These are phyloP conservation scores for Plebejus melissa DNA, from an alignment of 2,888 invertebrate species.

Conservation along the genomic window DNA sequence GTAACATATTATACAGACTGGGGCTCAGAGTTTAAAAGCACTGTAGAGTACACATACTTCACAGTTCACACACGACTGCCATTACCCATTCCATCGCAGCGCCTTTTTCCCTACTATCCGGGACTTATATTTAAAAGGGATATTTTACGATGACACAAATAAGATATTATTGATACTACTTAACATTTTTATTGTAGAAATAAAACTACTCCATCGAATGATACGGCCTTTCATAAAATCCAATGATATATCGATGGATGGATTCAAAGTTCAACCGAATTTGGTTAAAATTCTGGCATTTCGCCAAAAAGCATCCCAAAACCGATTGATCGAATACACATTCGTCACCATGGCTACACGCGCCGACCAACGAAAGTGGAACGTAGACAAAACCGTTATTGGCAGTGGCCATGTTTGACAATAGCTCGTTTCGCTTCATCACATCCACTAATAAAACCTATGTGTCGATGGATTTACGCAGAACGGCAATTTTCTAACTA, in stretches of 20 bases:
- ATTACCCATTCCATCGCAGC: neutral
- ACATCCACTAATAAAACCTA: neutral
- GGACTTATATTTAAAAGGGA: neutral
- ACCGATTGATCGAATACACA: slow-evolving; percentile 55
- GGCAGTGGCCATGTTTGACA: slow-evolving; percentile 28
- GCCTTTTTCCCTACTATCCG: neutral
- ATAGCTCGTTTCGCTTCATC: slow-evolving; percentile 26
- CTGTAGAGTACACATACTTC: slow-evolving; percentile 4
- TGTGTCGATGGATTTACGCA: neutral
- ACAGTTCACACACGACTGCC: neutral
- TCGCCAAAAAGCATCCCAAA: slow-evolving; percentile 32
- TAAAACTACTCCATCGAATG: neutral
- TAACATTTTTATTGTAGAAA: neutral
- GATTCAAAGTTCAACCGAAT: neutral
- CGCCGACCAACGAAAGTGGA: slow-evolving; percentile 60
- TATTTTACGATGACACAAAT: neutral
- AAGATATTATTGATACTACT: no score
- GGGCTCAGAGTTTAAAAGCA: neutral
- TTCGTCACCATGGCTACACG: slow-evolving; percentile 60
- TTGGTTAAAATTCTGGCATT: slow-evolving; percentile 35
- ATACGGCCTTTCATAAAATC: neutral
- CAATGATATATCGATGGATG: neutral
- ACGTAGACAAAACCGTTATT: slow-evolving; percentile 47
- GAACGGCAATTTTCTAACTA: neutral
- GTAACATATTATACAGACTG: neutral